These are phyloP conservation scores for Auanema sp. DNA, from an alignment of 2,888 invertebrate species.

Conservation along the genomic window DNA sequence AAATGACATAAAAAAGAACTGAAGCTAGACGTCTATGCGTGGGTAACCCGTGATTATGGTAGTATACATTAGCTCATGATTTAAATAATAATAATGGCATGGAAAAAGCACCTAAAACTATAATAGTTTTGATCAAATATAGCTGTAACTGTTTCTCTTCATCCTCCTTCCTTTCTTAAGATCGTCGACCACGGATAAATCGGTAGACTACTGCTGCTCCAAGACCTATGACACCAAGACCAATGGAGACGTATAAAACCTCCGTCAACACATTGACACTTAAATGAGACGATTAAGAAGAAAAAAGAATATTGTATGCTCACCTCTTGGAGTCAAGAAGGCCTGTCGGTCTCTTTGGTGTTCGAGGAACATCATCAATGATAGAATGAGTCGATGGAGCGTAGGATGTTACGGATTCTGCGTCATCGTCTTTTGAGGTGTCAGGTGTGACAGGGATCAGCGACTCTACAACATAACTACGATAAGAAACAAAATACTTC, in stretches of 20 bases:
- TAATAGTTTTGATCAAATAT: no score
- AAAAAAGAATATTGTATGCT: constrained; percentile 4
- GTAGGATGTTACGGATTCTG: constrained; percentile 29
- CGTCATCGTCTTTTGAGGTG: constrained; percentile 24
- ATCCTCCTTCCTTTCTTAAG: background rate
- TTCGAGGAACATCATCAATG: constrained; percentile 48
- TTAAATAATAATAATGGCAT: no score
- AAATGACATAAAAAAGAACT: no score
- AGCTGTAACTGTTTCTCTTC: no score
- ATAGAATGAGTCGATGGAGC: constrained; percentile 38
- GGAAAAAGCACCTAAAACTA: no score
- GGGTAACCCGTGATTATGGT: no score
- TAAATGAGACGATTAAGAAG: no score
- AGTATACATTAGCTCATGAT: no score
- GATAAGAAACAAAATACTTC: background rate
- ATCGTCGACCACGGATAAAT: constrained; percentile 24
- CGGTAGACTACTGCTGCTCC: constrained; percentile 35
- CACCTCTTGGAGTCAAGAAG: constrained; percentile 43
- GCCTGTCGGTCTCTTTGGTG: constrained; percentile 39
- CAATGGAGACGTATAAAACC: constrained; percentile 44
- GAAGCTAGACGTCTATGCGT: no score
- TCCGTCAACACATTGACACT: constrained; percentile 31
- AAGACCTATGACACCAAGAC: constrained; percentile 35
- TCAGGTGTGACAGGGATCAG: background rate
- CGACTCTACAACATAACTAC: constrained; percentile 6